These are phyloP conservation scores for Pseudorhiza aurosa DNA, from an alignment of 30 jellyfish, hydroid and myxozoan species.

Conservation along the genomic window DNA sequence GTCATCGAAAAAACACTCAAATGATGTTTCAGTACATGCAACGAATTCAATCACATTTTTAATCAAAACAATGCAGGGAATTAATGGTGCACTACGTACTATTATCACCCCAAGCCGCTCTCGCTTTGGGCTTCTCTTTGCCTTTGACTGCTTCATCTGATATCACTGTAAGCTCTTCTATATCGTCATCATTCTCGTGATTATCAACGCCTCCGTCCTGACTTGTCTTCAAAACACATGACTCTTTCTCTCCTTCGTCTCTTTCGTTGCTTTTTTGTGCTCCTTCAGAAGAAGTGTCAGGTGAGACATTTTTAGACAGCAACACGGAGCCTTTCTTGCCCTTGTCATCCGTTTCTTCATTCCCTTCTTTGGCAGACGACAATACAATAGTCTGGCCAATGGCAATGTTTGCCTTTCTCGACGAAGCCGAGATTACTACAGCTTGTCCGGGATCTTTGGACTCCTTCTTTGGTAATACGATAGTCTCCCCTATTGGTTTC, in stretches of 20 bases:
- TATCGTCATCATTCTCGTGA: constrained; percentile 52
- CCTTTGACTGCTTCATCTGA: background rate
- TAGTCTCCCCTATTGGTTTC: constrained; percentile 64
- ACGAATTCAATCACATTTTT: no score
- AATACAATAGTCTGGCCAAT: constrained; percentile 32
- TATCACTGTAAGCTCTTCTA: constrained; percentile 59
- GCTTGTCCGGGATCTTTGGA: constrained; percentile 31
- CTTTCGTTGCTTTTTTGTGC: background rate
- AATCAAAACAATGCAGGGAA: background rate
- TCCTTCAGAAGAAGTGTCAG: background rate
- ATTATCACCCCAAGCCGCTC: constrained; percentile 73
- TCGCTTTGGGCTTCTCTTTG: constrained; percentile 49
- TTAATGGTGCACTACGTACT: constrained; percentile 13
- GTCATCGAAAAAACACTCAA: no score
- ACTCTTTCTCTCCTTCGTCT: background rate
- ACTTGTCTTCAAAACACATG: background rate
- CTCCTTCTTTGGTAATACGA: constrained; percentile 58
- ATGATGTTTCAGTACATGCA: no score
- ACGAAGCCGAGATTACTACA: background rate
- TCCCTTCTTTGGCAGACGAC: background rate
- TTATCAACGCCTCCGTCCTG: constrained; percentile 3
- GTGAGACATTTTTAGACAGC: background rate
- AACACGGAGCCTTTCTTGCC: background rate
- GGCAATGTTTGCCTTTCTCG: background rate
- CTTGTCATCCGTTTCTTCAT: background rate